A percentile compares a stretch with the other conserved stretches of the same genome.
These are phyloP conservation scores for Eristalis intricaria DNA, from an alignment of 2,888 invertebrate species.

Conservation along the genomic window DNA sequence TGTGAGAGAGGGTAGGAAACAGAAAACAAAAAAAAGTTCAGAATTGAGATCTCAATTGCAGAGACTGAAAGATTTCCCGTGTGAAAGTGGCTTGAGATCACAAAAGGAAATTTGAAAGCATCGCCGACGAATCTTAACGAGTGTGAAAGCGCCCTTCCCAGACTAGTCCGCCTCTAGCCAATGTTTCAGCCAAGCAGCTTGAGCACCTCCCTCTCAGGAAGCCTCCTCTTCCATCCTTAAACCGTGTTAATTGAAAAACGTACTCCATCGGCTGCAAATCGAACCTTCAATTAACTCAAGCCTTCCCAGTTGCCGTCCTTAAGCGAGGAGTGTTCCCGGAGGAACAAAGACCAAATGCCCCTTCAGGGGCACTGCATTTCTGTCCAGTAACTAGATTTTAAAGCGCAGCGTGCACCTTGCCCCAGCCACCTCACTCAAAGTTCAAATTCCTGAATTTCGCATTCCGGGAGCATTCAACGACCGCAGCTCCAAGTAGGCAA, in stretches of 20 bases:
- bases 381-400: neutral
- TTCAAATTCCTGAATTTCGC: conserved; percentile 41
- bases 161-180: too few relatives aligned
- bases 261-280: conserved; percentile 26
- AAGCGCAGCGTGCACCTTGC: conserved; percentile 1
- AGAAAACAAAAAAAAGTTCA: too few relatives aligned
- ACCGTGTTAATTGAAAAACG: conserved; percentile 29
- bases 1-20: too few relatives aligned
- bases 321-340: conserved; percentile 2
- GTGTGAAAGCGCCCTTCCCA: too few relatives aligned
- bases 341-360: neutral
- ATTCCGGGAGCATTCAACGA: conserved; percentile 37
- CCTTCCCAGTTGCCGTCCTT: neutral
- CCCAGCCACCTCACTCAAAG: conserved; percentile 29
- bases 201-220: too few relatives aligned
- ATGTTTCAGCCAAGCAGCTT: too few relatives aligned
- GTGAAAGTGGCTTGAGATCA: too few relatives aligned
- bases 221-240: neutral
- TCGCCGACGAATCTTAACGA: too few relatives aligned
- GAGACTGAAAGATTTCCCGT: too few relatives aligned
- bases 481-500: conserved; percentile 41
- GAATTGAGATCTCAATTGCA: too few relatives aligned
- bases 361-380: neutral
- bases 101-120: too few relatives aligned
- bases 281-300: conserved; percentile 36